Evolutionary conservation across 1,140 invertebrate species (phyloP).

Genomic region (Lysiphlebus fabarum): DNA sequence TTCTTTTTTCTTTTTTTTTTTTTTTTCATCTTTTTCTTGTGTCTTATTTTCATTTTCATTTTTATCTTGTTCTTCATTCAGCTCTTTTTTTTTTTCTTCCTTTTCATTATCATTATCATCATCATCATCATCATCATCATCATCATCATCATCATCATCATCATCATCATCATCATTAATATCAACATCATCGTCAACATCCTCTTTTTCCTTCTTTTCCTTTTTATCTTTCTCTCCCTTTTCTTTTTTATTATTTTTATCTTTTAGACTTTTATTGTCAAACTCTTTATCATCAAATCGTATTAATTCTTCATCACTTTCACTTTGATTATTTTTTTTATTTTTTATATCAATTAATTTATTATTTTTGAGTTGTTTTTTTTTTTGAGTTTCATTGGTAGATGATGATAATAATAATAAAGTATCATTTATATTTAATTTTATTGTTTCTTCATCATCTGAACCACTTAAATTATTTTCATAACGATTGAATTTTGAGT

Average conservation of each 20-base stretch:
- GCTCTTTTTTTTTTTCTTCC: conserved; percentile 28
- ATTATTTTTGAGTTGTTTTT: conserved; percentile 7
- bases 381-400: conserved; percentile 16
- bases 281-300: too few relatives aligned
- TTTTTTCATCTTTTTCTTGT: conserved; percentile 31
- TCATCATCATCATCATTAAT: too few relatives aligned
- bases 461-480: conserved; percentile 43
- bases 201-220: too few relatives aligned
- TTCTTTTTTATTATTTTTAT: too few relatives aligned
- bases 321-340: too few relatives aligned
- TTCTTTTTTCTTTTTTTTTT: conserved; percentile 30
- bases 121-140: not conserved
- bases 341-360: too few relatives aligned
- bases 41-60: conserved; percentile 35
- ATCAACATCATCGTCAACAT: too few relatives aligned
- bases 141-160: too few relatives aligned
- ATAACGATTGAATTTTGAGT: conserved; percentile 47
- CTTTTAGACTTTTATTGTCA: too few relatives aligned
- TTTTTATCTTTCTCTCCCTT: too few relatives aligned
- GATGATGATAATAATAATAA: too few relatives aligned
- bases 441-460: conserved; percentile 43
- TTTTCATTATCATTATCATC: conserved; percentile 25
- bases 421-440: conserved; percentile 11
- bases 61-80: conserved; percentile 23
- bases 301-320: too few relatives aligned